These are phyloP conservation scores for Crematogaster levior DNA, from an alignment of 2,888 invertebrate genomes.

Conservation along the genomic window DNA sequence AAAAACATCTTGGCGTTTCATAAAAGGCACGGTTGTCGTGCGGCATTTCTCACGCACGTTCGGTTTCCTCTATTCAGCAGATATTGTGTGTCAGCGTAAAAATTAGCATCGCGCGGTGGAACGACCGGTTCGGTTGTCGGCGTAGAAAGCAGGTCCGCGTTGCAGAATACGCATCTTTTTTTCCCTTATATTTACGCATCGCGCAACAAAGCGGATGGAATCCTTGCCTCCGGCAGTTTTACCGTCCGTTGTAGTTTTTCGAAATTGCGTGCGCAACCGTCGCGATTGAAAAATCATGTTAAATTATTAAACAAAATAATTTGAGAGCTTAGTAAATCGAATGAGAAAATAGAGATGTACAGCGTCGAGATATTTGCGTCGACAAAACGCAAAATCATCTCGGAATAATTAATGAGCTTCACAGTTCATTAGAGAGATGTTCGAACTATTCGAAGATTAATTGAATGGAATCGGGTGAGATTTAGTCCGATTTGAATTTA, in stretches of 20 bases:
- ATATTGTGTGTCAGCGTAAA: slow-evolving; percentile 39
- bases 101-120: slow-evolving; percentile 39
- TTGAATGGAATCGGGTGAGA: no score
- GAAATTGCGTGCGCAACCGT: not conserved
- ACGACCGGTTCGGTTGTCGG: slow-evolving; percentile 29
- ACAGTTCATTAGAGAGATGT: not conserved
- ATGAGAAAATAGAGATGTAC: not conserved
- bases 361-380: not conserved
- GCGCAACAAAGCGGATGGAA: not conserved
- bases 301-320: not conserved
- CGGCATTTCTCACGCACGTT: slow-evolving; percentile 42
- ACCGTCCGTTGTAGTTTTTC: not conserved
- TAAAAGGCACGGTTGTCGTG: slow-evolving; percentile 3
- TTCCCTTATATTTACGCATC: not conserved
- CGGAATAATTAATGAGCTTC: not conserved
- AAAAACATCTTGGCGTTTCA: slow-evolving; percentile 1
- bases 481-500: no score
- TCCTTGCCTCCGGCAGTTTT: not conserved
- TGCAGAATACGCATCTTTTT: not conserved
- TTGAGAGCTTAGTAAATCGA: not conserved
- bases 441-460: no score
- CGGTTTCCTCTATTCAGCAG: slow-evolving; percentile 19
- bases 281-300: not conserved
- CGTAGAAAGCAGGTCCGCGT: slow-evolving; percentile 19
- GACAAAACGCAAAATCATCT: not conserved